These are phyloP conservation scores for Morinoia aosen DNA, from an alignment of 2,888 invertebrate genomes.

Conservation along the genomic window DNA sequence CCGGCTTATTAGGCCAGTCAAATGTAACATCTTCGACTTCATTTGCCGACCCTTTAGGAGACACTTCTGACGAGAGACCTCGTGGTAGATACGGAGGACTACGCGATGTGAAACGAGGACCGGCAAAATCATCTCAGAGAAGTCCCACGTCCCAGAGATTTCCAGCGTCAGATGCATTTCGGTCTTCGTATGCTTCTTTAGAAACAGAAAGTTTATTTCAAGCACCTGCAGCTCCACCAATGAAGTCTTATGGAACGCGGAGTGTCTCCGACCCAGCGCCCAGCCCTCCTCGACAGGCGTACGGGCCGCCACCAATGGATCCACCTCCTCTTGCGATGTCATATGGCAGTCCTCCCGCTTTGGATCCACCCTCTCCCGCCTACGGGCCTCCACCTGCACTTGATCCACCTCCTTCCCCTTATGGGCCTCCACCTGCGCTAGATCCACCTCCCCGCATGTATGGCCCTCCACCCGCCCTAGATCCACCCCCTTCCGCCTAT, in stretches of 20 bases:
- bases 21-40: conserved; percentile 6
- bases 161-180: not conserved
- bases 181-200: not conserved
- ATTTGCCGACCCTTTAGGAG: not conserved
- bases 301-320: not conserved
- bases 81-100: conserved; percentile 14
- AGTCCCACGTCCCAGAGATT: not conserved
- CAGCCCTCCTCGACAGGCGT: not conserved
- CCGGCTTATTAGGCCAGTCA: not conserved
- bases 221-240: conserved; percentile 14
- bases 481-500: conserved; percentile 24
- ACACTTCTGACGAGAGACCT: not conserved
- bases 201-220: not conserved
- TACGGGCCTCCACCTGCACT: conserved; percentile 51
- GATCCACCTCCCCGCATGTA: conserved; percentile 39
- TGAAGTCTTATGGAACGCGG: conserved; percentile 7
- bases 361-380: conserved; percentile 37
- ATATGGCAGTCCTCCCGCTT: not conserved
- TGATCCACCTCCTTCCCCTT: conserved; percentile 44
- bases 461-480: conserved; percentile 45
- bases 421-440: conserved; percentile 49
- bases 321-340: conserved; percentile 23
- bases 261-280: not conserved
- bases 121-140: not conserved
- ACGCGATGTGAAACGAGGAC: not conserved